phyloP scores from a whole-genome alignment of 2,113 vertebrate genomes.

The Motacilla tschutschensis region DNA sequence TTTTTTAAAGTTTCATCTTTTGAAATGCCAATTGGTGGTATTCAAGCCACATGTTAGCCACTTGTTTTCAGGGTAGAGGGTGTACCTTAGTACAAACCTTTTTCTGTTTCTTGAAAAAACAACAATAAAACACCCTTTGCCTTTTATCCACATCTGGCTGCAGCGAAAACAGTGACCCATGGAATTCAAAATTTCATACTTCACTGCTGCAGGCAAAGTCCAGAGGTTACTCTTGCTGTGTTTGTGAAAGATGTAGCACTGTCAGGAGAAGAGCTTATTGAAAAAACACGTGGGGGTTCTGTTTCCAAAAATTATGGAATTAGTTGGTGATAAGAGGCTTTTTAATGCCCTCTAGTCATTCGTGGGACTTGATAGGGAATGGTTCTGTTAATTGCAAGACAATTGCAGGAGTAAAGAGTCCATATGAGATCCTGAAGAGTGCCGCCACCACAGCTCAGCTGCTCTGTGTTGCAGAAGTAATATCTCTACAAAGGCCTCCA shows the following conservation, averaged over 20 bases:
- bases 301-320: conserved; percentile 65
- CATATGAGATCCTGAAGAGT: neutral
- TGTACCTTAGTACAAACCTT: conserved; percentile 74
- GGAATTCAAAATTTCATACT: conserved; percentile 80
- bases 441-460: neutral
- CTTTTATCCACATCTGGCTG: conserved; percentile 88
- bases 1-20: conserved; percentile 61
- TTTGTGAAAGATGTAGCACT: conserved; percentile 71
- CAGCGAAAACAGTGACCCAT: conserved; percentile 80
- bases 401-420: neutral
- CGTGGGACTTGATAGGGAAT: neutral
- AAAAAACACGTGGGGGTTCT: conserved; percentile 73
- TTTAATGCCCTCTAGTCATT: conserved; percentile 11
- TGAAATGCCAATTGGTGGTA: conserved; percentile 66
- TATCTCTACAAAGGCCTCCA: neutral
- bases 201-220: conserved; percentile 61
- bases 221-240: conserved; percentile 73
- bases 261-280: conserved; percentile 74
- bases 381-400: neutral
- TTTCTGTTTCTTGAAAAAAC: conserved; percentile 82
- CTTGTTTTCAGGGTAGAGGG: conserved; percentile 64
- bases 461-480: neutral
- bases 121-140: conserved; percentile 83
- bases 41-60: conserved; percentile 73
- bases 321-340: conserved; percentile 59